A percentile compares a stretch with the other conserved stretches of the same genome.
These are phyloP conservation scores for Babylonia areolata DNA, from an alignment of 1,140 invertebrate genomes.

Conservation along the genomic window DNA sequence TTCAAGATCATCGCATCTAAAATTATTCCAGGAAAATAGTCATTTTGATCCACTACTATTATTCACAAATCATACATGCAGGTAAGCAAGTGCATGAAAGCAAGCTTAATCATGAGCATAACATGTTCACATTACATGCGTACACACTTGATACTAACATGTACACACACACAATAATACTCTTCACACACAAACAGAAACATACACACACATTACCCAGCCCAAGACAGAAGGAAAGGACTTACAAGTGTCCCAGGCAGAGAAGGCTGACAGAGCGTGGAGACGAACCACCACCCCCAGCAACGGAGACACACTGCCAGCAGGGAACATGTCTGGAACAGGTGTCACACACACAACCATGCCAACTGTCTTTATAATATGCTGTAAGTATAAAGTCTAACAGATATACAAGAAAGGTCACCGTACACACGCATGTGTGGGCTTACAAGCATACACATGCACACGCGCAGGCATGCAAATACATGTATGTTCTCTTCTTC, in stretches of 20 bases:
- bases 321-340: constrained; percentile 69
- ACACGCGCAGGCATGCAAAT: not conserved
- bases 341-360: not conserved
- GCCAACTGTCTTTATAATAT: too few species aligned
- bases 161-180: not conserved
- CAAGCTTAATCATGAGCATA: not conserved
- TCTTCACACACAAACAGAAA: not conserved
- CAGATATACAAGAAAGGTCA: too few species aligned
- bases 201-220: too few species aligned
- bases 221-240: not conserved
- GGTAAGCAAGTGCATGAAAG: not conserved
- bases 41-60: too few species aligned
- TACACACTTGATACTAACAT: not conserved
- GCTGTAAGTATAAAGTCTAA: too few species aligned
- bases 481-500: too few species aligned
- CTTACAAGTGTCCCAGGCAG: constrained; percentile 71
- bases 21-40: too few species aligned
- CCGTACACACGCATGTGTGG: not conserved
- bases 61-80: too few species aligned
- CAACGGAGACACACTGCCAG: constrained; percentile 60
- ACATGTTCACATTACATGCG: not conserved
- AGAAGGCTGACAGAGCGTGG: constrained; percentile 62
- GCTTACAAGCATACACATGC: not conserved
- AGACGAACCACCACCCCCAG: constrained; percentile 62
- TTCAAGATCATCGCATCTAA: too few species aligned